Percentiles rank a stretch among this genome's conserved stretches.
Conservation (phyloP, 2,888 invertebrate species). For the Mesopsocus fuscifrons region DNA sequence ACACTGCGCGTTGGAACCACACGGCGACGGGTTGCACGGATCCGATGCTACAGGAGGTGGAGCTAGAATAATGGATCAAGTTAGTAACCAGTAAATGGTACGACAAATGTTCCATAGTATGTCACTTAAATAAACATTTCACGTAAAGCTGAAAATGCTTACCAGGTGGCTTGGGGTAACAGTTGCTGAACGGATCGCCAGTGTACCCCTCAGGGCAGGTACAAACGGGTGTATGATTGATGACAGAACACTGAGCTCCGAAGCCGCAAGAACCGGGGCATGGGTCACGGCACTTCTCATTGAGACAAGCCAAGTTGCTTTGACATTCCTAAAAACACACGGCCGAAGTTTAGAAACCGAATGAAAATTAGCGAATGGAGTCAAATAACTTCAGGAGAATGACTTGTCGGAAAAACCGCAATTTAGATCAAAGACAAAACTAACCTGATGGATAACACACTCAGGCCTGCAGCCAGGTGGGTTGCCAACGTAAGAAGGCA, state of each 20-base stretch:
- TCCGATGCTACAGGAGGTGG: slow-evolving; percentile 21
- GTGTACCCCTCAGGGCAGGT: slow-evolving; percentile 46
- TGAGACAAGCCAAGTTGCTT: slow-evolving; percentile 50
- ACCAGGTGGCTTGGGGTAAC: slow-evolving; percentile 24
- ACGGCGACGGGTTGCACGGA: slow-evolving; percentile 34
- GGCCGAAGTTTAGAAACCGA: too few species aligned
- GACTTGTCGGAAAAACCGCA: too few species aligned
- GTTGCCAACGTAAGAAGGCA: slow-evolving; percentile 17
- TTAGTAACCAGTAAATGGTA: neutral
- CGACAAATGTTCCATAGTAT: neutral
- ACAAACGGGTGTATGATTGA: slow-evolving; percentile 56
- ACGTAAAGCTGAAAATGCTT: neutral
- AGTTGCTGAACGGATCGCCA: slow-evolving; percentile 51
- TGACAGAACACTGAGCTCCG: slow-evolving; percentile 40
- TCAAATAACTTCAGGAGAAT: too few species aligned
- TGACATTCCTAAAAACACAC: slow-evolving; percentile 35
- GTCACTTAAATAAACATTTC: neutral
- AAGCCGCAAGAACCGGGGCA: slow-evolving; percentile 57
- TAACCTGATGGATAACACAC: slow-evolving; percentile 18
- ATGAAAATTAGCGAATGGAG: too few species aligned
- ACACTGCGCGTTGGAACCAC: slow-evolving; percentile 39
- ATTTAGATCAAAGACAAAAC: too few species aligned
- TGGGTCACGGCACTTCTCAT: slow-evolving; percentile 55
- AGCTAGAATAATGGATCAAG: slow-evolving; percentile 9
- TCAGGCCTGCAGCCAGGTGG: slow-evolving; percentile 19